Base-by-base conservation (phyloP, 2,113 vertebrate genomes). In the Halichoerus grypus region DNA sequence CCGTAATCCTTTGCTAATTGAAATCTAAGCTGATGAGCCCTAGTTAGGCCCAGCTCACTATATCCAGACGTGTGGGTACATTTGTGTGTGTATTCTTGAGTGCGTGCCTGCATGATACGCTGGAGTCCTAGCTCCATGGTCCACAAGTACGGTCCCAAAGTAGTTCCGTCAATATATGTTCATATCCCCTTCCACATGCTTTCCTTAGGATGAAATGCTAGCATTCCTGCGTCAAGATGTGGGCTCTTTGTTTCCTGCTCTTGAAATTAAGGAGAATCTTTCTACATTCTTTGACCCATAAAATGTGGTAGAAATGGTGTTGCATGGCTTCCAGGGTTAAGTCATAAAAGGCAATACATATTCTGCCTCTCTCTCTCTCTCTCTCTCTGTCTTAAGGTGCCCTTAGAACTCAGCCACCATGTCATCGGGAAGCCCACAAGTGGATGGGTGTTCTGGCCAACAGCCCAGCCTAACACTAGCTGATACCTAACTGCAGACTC, bases 11-110 rank as follows among this genome's bases (percentile, higher is more conserved):
- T 46, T 67, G 46, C 53, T 88, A 94, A 88, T 81, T 79, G 71
- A 97, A 96, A 90, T 87, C 49, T 82, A 92, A 96, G 83, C 19
- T 81, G 42, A 65, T 49, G 85, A 85, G 57, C 1, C 63, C 71
- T 63, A 39, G 18, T 77, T 59, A 82, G 65, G 46, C 13, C 22
- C 28, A 71, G 59, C 59, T 42, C 42, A 51, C 18, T 16, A 21
- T 26, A 49, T 57, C 13, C 24, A 33, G 59, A 7, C 0, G 9
- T 19, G 4, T n/a, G 85, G 46, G 22, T 39, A 24, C 39, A 26
- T 65, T 16, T 36, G 49, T 13, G 7, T 53, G 26, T 84, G 42
- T 91, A 49, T 46, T 31, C 42, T 4, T 9, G n/a, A 18, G 21
- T 15, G 21, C 3, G 11, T 42, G 12, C 22, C 63, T 81, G 31